A percentile compares a stretch with the other conserved stretches of the same genome.
Conservation (phyloP, 1,140 invertebrate species). For the Bombus waltoni region DNA sequence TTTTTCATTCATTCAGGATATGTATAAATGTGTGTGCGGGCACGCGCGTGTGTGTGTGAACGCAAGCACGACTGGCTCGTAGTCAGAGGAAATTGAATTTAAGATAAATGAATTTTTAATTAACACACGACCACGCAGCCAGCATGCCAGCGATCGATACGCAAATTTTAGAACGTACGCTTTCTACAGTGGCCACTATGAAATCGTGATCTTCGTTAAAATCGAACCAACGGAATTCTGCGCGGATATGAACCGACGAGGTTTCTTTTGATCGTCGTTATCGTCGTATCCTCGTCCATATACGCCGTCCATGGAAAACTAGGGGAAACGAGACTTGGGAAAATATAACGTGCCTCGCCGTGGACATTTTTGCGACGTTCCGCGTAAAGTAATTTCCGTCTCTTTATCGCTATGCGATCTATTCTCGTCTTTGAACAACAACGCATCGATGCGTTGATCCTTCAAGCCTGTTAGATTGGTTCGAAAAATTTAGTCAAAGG, state of each 20-base stretch:
- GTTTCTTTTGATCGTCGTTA: slow-evolving; percentile 1
- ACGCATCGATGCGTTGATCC: background rate
- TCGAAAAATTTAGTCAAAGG: background rate
- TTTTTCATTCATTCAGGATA: background rate
- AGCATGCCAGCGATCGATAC: slow-evolving; percentile 26
- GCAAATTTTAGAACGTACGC: slow-evolving; percentile 24
- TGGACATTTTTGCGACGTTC: background rate
- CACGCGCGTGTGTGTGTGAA: too few relatives aligned
- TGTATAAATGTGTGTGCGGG: background rate
- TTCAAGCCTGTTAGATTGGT: background rate
- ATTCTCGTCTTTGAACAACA: background rate
- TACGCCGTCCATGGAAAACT: background rate
- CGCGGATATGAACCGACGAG: background rate
- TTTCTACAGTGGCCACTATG: background rate
- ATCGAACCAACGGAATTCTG: background rate
- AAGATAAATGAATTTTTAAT: slow-evolving; percentile 53
- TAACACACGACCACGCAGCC: background rate
- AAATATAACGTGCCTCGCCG: background rate
- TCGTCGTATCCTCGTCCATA: background rate
- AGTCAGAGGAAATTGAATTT: slow-evolving; percentile 18
- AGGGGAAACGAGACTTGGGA: background rate
- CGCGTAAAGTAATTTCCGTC: background rate
- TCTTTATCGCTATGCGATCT: background rate
- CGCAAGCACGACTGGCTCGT: background rate
- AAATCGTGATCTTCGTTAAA: slow-evolving; percentile 9